A percentile compares a stretch with the other conserved stretches of the same genome.
phyloP scores from a whole-genome alignment of 2,113 vertebrate species.

The Labrus mixtus region DNA sequence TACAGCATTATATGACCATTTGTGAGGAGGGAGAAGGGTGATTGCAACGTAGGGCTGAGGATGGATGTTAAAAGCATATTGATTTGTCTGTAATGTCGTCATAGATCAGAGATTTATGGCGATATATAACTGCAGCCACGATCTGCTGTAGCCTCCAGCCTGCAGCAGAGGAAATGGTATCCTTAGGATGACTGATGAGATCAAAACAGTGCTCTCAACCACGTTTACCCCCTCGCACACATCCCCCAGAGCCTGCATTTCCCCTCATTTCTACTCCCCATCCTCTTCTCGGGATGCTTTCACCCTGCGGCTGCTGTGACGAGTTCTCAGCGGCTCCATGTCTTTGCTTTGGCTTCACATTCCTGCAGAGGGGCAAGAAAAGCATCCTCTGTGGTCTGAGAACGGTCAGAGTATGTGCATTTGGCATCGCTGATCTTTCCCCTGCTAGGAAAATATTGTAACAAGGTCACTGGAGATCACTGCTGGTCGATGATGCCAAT shows the following conservation, averaged over 20 bases:
- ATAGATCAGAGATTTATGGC: conserved; percentile 83
- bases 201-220: conserved; percentile 73
- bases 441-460: conserved; percentile 53
- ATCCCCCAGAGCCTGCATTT: conserved; percentile 50
- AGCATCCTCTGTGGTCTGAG: conserved; percentile 46
- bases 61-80: conserved; percentile 88
- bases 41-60: conserved; percentile 75
- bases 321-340: conserved; percentile 54
- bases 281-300: conserved; percentile 55
- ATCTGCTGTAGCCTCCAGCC: conserved; percentile 71
- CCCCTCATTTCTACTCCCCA: conserved; percentile 37
- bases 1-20: conserved; percentile 84
- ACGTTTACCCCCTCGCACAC: conserved; percentile 32
- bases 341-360: conserved; percentile 60
- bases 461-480: conserved; percentile 71
- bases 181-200: conserved; percentile 81
- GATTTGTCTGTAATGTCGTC: conserved; percentile 85
- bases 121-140: conserved; percentile 78
- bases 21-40: conserved; percentile 72
- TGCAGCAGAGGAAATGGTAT: conserved; percentile 79
- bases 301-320: conserved; percentile 63
- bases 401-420: conserved; percentile 36
- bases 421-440: conserved; percentile 35
- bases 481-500: conserved; percentile 32
- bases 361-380: conserved; percentile 62